Evolutionary conservation across 2,113 vertebrate species (phyloP).

Genomic region (Microcebus ravelobensis): DNA sequence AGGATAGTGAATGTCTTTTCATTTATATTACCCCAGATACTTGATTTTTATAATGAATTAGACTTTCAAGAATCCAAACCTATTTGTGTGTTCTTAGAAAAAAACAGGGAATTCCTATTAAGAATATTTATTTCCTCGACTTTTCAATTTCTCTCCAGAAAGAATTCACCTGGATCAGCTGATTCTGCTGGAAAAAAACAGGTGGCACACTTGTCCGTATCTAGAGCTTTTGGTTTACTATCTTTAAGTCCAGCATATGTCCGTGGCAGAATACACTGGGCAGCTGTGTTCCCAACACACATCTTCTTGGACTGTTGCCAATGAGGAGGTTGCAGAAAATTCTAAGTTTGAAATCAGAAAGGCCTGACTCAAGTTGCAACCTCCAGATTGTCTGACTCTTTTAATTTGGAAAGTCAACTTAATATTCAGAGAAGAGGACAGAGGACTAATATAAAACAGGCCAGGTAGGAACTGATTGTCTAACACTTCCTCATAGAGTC

Average conservation of each 20-base stretch:
- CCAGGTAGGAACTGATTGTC: background rate
- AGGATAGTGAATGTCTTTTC: background rate
- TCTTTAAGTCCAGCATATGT: background rate
- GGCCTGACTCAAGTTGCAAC: background rate
- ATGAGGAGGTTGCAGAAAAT: background rate
- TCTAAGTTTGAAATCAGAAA: conserved; percentile 10
- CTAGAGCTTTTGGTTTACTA: background rate
- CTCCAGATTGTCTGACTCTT: background rate
- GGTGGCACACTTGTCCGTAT: background rate
- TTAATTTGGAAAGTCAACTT: background rate
- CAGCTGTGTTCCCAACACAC: background rate
- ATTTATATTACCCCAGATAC: background rate
- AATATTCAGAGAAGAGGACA: background rate
- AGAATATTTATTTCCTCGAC: background rate
- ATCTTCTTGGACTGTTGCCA: background rate
- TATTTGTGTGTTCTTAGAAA: background rate
- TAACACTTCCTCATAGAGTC: background rate
- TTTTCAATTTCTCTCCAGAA: background rate
- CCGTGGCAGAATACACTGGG: background rate
- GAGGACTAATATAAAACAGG: background rate
- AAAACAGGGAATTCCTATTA: background rate
- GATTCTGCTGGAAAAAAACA: background rate
- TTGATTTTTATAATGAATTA: background rate
- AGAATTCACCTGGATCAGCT: background rate
- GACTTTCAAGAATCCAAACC: background rate